A percentile compares a stretch with the other conserved stretches of the same genome.
phyloP scores from a whole-genome alignment of 1,140 invertebrate genomes.

The Eufriesea mexicana region DNA sequence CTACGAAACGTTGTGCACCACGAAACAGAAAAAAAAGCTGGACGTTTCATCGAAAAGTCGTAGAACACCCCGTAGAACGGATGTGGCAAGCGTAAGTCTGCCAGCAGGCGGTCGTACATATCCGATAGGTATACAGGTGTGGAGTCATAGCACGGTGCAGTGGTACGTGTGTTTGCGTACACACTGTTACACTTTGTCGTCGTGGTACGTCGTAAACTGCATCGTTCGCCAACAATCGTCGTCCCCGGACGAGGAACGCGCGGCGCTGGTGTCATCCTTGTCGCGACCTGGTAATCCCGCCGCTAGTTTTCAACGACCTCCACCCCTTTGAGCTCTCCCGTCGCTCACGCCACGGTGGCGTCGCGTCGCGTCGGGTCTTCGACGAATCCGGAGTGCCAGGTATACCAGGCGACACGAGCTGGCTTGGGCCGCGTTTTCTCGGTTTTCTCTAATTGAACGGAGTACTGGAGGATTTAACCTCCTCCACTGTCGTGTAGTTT shows the following conservation, averaged over 20 bases:
- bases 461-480: constrained; percentile 44
- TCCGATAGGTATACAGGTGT: constrained; percentile 4
- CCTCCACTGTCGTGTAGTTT: not conserved
- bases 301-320: constrained; percentile 30
- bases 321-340: constrained; percentile 1
- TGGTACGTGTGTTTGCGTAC: constrained; percentile 29
- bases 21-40: too few species aligned
- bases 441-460: constrained; percentile 60
- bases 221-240: constrained; percentile 56
- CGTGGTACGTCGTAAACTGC: constrained; percentile 51
- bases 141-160: too few species aligned
- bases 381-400: constrained; percentile 12
- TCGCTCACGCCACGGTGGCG: not conserved
- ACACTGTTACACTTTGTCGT: constrained; percentile 34
- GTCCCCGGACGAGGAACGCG: constrained; percentile 15
- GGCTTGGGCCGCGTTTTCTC: constrained; percentile 24
- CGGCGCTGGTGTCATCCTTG: constrained; percentile 24
- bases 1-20: too few species aligned
- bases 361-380: not conserved
- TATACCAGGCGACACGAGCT: too few species aligned
- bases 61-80: not conserved
- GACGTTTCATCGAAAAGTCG: not conserved
- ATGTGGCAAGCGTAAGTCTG: not conserved
- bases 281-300: constrained; percentile 53
- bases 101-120: not conserved